Base-by-base conservation (phyloP, 2,888 invertebrate species). In the Lepidonotus clava region DNA sequence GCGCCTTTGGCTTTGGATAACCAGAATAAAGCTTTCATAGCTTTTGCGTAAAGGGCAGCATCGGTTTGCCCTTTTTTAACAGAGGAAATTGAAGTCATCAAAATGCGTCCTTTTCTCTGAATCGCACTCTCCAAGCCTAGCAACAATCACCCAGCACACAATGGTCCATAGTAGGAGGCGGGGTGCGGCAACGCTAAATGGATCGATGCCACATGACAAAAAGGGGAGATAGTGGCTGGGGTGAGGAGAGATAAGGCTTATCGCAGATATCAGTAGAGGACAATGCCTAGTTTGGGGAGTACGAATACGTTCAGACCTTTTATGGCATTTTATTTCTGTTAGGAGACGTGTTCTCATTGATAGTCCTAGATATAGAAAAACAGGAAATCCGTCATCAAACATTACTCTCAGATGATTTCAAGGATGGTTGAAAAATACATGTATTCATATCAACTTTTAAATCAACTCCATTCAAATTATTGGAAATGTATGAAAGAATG, bases 51-150 rank as follows among this genome's bases (percentile, higher is more conserved):
- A 32, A 32, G 28, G 61, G 0, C 32, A 61, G 2, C 14, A 61
- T 2, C 24, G 28, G 1, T 32, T 32, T 61, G 61, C 2, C 61
- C 28, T 71, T 36, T 46, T 71, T 38, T 71, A 71, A 71, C n/a
- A 71, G 71, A 66, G 71, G 71, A 71, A 71, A 71, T 71, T 71
- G 71, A 71, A 71, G 38, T 71, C 4, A 71, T 71, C 36, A 36
- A 71, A 71, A 2, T 71, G 71, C 34, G 36, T 71, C 4, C 38
- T 38, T 34, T 71, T 71, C 14, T 38, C 8, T 61, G 61, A 61
- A 61, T 61, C 61, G 61, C 46, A 46, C 46, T 46, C 46, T 46
- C 46, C 6, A 18, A 61, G 61, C 61, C 61, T 61, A 24, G 61
- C 24, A 28, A 61, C 61, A 61, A 61, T 61, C 61, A 32, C 61